Conservation (phyloP, 2,113 vertebrate species). For the Podocnemis expansa region DNA sequence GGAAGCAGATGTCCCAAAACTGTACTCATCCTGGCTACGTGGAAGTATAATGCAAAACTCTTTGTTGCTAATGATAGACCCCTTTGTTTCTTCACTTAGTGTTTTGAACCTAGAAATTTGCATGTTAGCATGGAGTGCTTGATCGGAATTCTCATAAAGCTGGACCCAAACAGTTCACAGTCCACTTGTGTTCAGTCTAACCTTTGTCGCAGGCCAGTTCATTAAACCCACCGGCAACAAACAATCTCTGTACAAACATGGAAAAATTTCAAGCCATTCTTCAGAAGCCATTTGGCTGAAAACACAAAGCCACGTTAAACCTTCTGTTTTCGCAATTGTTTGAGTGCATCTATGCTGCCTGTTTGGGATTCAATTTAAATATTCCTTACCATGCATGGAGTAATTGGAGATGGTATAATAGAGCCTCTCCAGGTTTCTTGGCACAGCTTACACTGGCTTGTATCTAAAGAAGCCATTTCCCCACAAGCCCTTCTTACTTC, state of each 20-base stretch:
- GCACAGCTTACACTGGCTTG: background rate
- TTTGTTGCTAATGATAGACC: background rate
- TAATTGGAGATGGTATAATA: background rate
- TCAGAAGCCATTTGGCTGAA: background rate
- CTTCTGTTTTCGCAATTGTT: background rate
- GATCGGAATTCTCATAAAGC: background rate
- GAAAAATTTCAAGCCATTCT: background rate
- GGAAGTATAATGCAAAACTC: background rate
- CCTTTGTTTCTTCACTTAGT: background rate
- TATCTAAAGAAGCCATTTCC: background rate
- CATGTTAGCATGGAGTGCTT: background rate
- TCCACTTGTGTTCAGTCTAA: background rate
- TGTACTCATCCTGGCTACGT: background rate
- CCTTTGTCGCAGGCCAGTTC: background rate
- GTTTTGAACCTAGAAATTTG: background rate
- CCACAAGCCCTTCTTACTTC: background rate
- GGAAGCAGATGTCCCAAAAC: background rate
- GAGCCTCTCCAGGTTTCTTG: background rate
- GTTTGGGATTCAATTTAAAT: background rate
- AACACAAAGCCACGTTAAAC: background rate
- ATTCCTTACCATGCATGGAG: rapidly evolving
- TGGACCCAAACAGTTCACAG: background rate
- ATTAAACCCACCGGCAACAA: background rate
- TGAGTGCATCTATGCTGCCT: background rate
- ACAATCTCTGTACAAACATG: background rate